Percentiles rank a stretch among this genome's conserved stretches.
Evolutionary conservation across 2,797 vertebrate species (phyloP).

Genomic region (Calcarius lapponicus): DNA sequence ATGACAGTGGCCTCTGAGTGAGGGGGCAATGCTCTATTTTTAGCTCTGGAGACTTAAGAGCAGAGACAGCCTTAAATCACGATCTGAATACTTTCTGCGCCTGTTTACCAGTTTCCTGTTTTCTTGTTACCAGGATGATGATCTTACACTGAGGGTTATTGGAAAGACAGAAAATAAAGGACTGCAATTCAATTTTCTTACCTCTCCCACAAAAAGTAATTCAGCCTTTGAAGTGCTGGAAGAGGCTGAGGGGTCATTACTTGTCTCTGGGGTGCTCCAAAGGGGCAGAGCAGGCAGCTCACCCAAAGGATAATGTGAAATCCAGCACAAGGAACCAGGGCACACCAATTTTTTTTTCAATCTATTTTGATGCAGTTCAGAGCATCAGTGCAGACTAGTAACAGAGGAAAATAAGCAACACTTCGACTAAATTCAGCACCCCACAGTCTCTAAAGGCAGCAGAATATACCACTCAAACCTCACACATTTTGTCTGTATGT

Average conservation of each 20-base stretch:
- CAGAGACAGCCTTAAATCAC: conserved; percentile 32
- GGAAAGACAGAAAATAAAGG: conserved; percentile 52
- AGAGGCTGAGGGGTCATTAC: conserved; percentile 50
- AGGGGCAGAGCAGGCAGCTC: neutral
- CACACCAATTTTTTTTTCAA: conserved; percentile 75
- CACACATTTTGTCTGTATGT: conserved; percentile 1
- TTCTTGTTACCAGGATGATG: conserved; percentile 43
- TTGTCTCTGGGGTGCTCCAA: conserved; percentile 20
- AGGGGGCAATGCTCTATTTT: neutral
- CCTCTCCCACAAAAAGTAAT: conserved; percentile 60
- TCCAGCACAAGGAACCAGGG: conserved; percentile 25
- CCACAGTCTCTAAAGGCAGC: conserved; percentile 39
- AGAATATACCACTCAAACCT: conserved; percentile 7
- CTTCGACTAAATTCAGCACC: conserved; percentile 46
- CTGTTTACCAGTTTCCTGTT: conserved; percentile 51
- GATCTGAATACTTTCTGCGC: conserved; percentile 4
- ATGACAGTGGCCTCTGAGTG: neutral
- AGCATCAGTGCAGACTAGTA: conserved; percentile 59
- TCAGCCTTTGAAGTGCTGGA: conserved; percentile 33
- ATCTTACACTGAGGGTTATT: conserved; percentile 41
- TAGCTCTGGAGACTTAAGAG: neutral
- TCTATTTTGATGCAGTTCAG: conserved; percentile 75
- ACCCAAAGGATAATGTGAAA: conserved; percentile 43
- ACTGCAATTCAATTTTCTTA: conserved; percentile 65
- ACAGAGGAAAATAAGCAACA: conserved; percentile 66